A percentile compares a stretch with the other conserved stretches of the same genome.
These are phyloP conservation scores for Zele albiditarsus DNA, from an alignment of 2,888 invertebrate genomes.

Conservation along the genomic window DNA sequence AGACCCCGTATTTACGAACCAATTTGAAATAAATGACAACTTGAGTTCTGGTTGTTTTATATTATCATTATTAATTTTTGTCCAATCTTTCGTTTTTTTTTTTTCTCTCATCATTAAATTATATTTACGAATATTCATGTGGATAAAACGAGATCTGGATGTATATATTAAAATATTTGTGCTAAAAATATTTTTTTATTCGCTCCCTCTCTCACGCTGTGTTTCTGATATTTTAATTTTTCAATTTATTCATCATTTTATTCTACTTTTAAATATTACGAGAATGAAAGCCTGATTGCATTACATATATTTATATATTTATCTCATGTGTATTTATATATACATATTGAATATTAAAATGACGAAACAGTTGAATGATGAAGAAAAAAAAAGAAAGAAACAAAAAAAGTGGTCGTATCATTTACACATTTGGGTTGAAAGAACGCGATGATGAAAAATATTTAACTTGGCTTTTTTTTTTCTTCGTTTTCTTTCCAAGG, in stretches of 20 bases:
- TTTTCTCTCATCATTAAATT: conserved; percentile 9
- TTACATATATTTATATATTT: background rate
- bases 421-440: conserved; percentile 13
- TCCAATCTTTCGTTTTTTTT: background rate
- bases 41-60: background rate
- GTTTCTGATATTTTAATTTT: conserved; percentile 6
- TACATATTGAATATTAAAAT: background rate
- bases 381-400: conserved; percentile 5
- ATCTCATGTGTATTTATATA: background rate
- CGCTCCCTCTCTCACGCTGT: background rate
- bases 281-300: conserved; percentile 9
- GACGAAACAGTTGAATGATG: conserved; percentile 4
- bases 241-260: background rate
- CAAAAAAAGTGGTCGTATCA: conserved; percentile 3
- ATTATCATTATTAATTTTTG: background rate
- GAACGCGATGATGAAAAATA: conserved; percentile 18
- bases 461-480: background rate
- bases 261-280: conserved; percentile 11
- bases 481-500: background rate
- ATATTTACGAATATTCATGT: conserved; percentile 36
- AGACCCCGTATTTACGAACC: conserved; percentile 18
- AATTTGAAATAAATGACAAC: conserved; percentile 7
- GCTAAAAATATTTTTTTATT: conserved; percentile 1
- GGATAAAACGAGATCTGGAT: conserved; percentile 28
- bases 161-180: conserved; percentile 10